Base-by-base conservation (phyloP, 2,797 vertebrate species). In the Microctenopoma lineatum region DNA sequence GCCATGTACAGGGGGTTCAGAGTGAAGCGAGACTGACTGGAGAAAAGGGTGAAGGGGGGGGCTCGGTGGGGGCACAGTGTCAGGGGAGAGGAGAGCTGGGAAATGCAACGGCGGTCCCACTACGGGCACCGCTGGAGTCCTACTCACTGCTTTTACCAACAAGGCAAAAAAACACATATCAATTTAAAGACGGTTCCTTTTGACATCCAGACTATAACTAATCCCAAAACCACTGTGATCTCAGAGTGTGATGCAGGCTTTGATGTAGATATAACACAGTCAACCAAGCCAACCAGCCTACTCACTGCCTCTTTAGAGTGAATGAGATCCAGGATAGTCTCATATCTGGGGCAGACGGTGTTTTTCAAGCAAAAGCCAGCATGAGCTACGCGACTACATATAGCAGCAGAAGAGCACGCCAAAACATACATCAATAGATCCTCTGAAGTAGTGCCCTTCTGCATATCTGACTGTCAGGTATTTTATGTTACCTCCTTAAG, bases 71-170 rank as follows among this genome's bases (percentile, higher is more conserved):
- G 81, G 68, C 69, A 75, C 70, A 86, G 84, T 79, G 82, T 85
- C 85, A 91, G 87, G 87, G 57, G 84, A 91, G 86, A 83, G 87
- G 86, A 86, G 73, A 90, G 87, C 84, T 89, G 86, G 90, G 87
- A 83, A 82, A 87, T 78, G 83, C 81, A 41, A 60, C 14, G 78
- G 80, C 41, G 15, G 71, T 69, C 67, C 75, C 74, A 71, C 57
- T 61, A 68, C 4, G 56, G 59, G 72, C 64, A 45, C 75, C 73
- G 34, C 55, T 36, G 63, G 61, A 66, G 53, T 53, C 27, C 46
- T 45, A 14, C 27, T 36, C 5, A 21, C 59, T 48, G 38, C 52
- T 27, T 48, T 38, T 11, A 54, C 52, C 55, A 39, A 34, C 59
- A 56, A 51, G 18, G 52, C 10, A 38, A 38, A 3, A 61, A 32